Percentiles rank a stretch among this genome's conserved stretches.
Conservation (phyloP, 1,140 invertebrate genomes). For the Bombus vancouverensis region DNA sequence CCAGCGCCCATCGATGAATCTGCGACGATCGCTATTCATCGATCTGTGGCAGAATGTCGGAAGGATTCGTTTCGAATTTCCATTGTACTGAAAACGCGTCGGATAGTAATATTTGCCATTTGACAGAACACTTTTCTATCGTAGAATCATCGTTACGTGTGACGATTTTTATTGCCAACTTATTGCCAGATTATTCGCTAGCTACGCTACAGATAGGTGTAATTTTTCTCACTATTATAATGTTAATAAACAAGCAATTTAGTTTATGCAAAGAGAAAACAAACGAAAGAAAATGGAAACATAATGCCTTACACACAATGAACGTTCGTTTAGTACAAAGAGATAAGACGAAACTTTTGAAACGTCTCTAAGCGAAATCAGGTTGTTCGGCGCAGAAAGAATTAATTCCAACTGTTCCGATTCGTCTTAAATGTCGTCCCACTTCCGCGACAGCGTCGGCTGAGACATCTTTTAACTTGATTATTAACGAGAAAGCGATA, state of each 20-base stretch:
- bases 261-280: too few relatives aligned
- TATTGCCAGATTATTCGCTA: neutral
- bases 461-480: conserved; percentile 22
- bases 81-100: neutral
- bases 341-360: neutral
- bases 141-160: neutral
- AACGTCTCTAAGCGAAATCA: neutral
- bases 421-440: neutral
- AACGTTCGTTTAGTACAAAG: neutral
- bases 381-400: neutral
- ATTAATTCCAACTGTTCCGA: neutral
- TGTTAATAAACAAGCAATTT: too few relatives aligned
- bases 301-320: neutral
- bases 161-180: neutral
- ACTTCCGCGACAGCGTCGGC: neutral
- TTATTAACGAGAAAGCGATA: conserved; percentile 51
- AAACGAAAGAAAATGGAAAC: neutral
- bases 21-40: neutral
- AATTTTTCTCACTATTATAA: neutral
- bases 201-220: too few relatives aligned
- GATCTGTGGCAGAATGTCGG: neutral
- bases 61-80: neutral
- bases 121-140: neutral
- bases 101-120: neutral
- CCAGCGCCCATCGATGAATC: neutral